Base-by-base conservation (phyloP, 37 sponge, comb jelly and placozoan species). In the Beroe ovata region DNA sequence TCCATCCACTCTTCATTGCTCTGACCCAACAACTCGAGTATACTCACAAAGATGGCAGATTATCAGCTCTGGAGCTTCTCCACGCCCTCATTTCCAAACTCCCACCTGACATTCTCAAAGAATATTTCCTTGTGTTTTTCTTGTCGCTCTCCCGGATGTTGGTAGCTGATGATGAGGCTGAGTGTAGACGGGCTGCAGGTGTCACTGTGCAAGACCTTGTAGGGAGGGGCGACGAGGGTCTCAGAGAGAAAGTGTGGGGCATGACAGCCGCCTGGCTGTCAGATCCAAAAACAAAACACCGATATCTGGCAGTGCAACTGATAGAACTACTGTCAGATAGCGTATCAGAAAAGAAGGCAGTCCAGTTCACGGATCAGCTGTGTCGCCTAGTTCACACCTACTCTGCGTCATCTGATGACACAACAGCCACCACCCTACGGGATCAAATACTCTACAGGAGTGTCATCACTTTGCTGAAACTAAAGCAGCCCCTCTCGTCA, bases 91-190 rank as follows among this genome's bases (percentile, higher is more conserved):
- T 77, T n/a, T 26, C 54, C 29, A 77, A 42, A 25, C 54, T 77
- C 4, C 84, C 84, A 6, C 47, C 84, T 11, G 84, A 77, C 47
- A 22, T 42, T 3, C 84, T 77, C 28, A 42, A 39, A 42, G 84
- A 77, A 42, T 77, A 77, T 42, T 77, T 42, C 84, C 84, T 77
- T 21, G 84, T 77, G 54, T 33, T 77, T 42, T 77, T 77, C 84
- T n/a, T 77, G 84, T 20, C 54, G 0, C 84, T 77, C 23, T 39
- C 84, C 54, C 19, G 36, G 1, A 8, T 77, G 42, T 25, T 77
- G 23, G 84, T 77, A n/a, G 26, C 84, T 25, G 84, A 77, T 40
- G 84, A 41, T 22, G 54, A 77, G 26, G 84, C 54, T 11, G 84
- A 77, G 84, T 77, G 84, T 42, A 77, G 84, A 23, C 22, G 29